These are phyloP conservation scores for Morone chrysops DNA, from an alignment of 2,113 vertebrate species.

Conservation along the genomic window DNA sequence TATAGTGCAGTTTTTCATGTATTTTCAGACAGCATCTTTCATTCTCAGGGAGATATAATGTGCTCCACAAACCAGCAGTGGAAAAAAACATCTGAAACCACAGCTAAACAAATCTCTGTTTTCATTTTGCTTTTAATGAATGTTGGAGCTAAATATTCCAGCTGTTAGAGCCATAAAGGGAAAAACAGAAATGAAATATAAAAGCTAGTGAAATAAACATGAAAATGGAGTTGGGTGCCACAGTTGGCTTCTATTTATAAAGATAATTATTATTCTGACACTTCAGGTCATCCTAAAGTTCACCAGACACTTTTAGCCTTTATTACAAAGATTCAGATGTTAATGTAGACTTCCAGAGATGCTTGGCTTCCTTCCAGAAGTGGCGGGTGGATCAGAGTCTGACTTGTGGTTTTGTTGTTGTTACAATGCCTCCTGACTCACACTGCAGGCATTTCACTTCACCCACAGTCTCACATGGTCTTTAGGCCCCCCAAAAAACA, in stretches of 20 bases:
- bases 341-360: neutral
- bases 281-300: neutral
- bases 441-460: conserved; percentile 1
- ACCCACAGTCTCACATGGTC: neutral
- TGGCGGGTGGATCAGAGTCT: neutral
- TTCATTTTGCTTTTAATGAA: neutral
- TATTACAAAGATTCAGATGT: neutral
- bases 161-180: neutral
- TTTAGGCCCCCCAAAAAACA: neutral
- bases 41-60: neutral
- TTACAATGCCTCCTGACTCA: conserved; percentile 34
- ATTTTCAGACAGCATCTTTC: neutral
- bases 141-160: neutral
- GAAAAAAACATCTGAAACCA: neutral
- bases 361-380: neutral
- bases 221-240: neutral
- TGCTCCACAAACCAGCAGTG: neutral
- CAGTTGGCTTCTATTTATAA: too few species aligned
- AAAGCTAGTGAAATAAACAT: neutral
- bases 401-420: conserved; percentile 6
- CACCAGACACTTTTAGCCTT: neutral
- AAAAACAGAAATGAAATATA: neutral
- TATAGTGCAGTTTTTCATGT: too few species aligned
- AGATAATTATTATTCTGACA: neutral
- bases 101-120: neutral